These are phyloP conservation scores for Thunnus thynnus DNA, from an alignment of 2,113 vertebrate genomes.

Conservation along the genomic window DNA sequence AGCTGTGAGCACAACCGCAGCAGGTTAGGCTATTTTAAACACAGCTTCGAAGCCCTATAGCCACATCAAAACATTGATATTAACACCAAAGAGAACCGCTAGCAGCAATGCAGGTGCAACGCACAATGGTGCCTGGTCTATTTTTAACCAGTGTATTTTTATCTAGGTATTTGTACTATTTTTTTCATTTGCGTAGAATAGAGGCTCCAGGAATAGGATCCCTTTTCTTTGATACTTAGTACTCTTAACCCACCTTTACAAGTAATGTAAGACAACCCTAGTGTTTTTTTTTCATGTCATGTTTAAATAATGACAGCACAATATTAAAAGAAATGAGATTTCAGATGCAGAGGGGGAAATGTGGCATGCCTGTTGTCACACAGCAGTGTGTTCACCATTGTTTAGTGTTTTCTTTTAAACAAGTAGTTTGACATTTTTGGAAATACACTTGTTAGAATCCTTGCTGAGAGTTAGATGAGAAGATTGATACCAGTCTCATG, in stretches of 20 bases:
- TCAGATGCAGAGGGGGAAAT: background rate
- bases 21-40: constrained; percentile 38
- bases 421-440: too few species aligned
- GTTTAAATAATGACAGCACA: constrained; percentile 1
- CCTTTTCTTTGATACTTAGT: constrained; percentile 29
- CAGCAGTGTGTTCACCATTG: background rate
- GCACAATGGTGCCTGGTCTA: constrained; percentile 36
- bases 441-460: too few species aligned
- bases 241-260: constrained; percentile 18
- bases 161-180: constrained; percentile 67
- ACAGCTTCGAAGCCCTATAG: background rate
- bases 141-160: constrained; percentile 77
- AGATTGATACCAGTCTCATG: too few species aligned
- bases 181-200: constrained; percentile 62
- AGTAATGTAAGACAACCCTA: background rate
- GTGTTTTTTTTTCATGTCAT: constrained; percentile 11
- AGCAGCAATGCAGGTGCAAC: constrained; percentile 47
- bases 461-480: too few species aligned
- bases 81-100: constrained; percentile 28
- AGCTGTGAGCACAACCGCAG: constrained; percentile 28
- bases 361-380: background rate
- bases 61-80: constrained; percentile 53
- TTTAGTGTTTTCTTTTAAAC: background rate
- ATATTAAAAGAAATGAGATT: background rate
- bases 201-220: constrained; percentile 52